Percentiles rank a stretch among this genome's conserved stretches.
phyloP scores from a whole-genome alignment of 2,113 vertebrate genomes.

The Tragelaphus strepsiceros region DNA sequence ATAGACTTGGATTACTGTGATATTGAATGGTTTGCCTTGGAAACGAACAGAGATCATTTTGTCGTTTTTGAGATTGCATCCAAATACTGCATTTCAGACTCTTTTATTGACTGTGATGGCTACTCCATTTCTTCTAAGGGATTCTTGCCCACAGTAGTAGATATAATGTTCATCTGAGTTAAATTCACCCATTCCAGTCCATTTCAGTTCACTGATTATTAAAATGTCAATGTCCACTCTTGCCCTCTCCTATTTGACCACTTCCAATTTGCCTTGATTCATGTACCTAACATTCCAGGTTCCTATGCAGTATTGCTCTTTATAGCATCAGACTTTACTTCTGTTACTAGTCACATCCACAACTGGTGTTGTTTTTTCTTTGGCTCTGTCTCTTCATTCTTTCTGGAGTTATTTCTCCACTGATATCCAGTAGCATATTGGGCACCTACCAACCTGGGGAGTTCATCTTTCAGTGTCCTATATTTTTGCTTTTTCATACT shows the following conservation, averaged over 20 bases:
- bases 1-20: background rate
- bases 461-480: background rate
- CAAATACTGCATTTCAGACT: background rate
- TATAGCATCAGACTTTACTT: background rate
- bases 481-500: no score
- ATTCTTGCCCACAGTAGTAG: background rate
- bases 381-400: background rate
- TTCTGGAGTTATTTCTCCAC: background rate
- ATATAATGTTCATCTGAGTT: background rate
- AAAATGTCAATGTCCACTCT: background rate
- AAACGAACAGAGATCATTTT: background rate
- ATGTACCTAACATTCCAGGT: background rate
- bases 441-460: background rate
- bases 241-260: background rate
- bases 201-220: background rate
- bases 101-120: background rate
- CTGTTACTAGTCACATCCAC: background rate
- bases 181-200: background rate
- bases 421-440: background rate
- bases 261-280: background rate
- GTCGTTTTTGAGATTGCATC: background rate
- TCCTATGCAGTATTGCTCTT: background rate
- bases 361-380: background rate
- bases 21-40: background rate
- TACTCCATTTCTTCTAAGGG: background rate